phyloP scores from a whole-genome alignment of 2,113 vertebrate genomes.

The Indicator maculatus region DNA sequence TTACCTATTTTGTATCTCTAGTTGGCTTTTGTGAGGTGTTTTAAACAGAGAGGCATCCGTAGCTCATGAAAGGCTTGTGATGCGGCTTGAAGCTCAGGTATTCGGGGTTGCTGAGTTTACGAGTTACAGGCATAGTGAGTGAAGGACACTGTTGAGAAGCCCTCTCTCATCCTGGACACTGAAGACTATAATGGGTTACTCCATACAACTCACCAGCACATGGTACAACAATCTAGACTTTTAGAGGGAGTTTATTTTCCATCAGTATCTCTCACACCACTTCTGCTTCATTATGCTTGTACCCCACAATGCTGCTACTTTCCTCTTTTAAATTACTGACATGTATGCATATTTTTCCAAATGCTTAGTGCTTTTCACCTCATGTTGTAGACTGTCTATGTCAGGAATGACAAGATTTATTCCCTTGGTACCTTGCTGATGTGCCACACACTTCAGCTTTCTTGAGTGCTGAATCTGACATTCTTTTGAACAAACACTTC shows the following conservation, averaged over 20 bases:
- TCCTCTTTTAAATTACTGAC: neutral
- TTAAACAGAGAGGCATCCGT: neutral
- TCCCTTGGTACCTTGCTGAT: neutral
- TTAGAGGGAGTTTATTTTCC: neutral
- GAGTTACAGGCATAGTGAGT: neutral
- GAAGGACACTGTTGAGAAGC: neutral
- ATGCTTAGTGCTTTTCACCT: neutral
- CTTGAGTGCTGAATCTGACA: neutral
- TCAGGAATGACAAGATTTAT: neutral
- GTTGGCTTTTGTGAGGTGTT: rapidly evolving
- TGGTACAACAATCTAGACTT: neutral
- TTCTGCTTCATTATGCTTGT: neutral
- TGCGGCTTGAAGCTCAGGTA: neutral
- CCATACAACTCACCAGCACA: rapidly evolving
- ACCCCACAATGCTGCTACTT: neutral
- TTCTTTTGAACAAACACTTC: neutral
- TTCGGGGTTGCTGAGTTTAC: neutral
- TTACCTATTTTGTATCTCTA: neutral
- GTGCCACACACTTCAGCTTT: neutral
- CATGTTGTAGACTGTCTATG: neutral
- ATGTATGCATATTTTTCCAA: neutral
- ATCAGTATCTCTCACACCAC: neutral
- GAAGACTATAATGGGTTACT: neutral
- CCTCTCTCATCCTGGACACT: neutral
- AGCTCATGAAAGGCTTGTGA: neutral